phyloP scores from a whole-genome alignment of 1,140 invertebrate species.

The Melitaea cinxia region DNA sequence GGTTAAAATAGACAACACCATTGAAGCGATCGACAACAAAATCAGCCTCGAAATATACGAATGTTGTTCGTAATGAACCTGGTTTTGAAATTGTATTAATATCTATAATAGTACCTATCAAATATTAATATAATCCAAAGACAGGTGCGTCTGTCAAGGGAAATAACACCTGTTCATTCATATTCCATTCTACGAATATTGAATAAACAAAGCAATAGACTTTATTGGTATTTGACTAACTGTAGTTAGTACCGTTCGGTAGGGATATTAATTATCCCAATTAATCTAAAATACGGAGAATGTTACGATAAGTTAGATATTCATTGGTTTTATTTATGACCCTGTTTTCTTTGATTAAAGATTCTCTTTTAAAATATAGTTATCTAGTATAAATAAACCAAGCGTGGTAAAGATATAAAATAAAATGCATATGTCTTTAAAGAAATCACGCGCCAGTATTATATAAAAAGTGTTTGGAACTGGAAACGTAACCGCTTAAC shows the following conservation, averaged over 20 bases:
- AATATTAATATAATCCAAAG: background rate
- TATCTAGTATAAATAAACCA: background rate
- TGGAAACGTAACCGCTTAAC: constrained; percentile 56
- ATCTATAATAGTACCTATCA: background rate
- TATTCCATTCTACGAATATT: background rate
- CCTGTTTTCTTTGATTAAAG: background rate
- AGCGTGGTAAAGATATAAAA: constrained; percentile 54
- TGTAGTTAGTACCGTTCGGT: too few relatives aligned
- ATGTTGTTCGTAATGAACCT: background rate
- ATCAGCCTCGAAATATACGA: background rate
- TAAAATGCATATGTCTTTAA: constrained; percentile 55
- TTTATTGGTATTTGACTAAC: too few relatives aligned
- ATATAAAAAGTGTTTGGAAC: constrained; percentile 38
- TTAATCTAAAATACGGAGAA: background rate
- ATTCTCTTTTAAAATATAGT: background rate
- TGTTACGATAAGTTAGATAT: background rate
- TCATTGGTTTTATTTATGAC: too few relatives aligned
- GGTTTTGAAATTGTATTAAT: background rate
- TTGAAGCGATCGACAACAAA: background rate
- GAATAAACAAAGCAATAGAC: background rate
- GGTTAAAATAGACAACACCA: constrained; percentile 9
- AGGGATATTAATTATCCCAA: too few relatives aligned
- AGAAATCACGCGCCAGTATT: constrained; percentile 62
- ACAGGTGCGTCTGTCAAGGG: background rate
- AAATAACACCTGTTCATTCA: background rate